Evolutionary conservation across 2,113 vertebrate species (phyloP).

Genomic region (Microcebus jonahi): DNA sequence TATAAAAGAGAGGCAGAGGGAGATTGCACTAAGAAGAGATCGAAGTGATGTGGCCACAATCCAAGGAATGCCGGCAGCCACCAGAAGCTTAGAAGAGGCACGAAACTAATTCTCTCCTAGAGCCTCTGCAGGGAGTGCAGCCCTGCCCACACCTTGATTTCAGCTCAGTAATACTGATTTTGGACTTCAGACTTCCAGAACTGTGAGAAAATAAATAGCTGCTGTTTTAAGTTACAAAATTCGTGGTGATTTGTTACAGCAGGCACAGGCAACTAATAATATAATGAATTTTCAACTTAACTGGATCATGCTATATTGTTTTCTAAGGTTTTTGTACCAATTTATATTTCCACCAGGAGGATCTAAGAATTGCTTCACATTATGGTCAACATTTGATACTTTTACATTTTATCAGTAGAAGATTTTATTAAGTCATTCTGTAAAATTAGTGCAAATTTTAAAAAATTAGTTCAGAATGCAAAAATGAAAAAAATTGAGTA

Average conservation of each 20-base stretch:
- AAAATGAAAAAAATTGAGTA: background rate
- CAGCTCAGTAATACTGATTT: background rate
- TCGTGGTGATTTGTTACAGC: background rate
- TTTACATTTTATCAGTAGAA: background rate
- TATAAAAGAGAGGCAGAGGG: background rate
- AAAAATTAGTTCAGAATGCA: background rate
- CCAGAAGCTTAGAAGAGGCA: background rate
- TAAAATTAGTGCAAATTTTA: slow-evolving; percentile 3
- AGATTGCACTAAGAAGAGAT: background rate
- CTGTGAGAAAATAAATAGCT: background rate
- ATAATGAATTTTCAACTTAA: background rate
- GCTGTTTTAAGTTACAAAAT: background rate
- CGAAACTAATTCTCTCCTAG: background rate
- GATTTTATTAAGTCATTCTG: slow-evolving; percentile 1
- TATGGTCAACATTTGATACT: background rate
- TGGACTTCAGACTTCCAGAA: background rate
- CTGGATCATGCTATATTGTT: background rate
- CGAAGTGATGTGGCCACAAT: background rate
- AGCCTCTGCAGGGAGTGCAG: background rate
- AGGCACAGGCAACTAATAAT: background rate
- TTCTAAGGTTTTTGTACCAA: background rate
- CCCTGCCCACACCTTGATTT: background rate
- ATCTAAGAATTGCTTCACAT: background rate
- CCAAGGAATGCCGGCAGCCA: background rate
- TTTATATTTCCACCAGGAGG: background rate